Evolutionary conservation across 2,888 invertebrate species (phyloP).

Genomic region (Slavum lentiscoides): DNA sequence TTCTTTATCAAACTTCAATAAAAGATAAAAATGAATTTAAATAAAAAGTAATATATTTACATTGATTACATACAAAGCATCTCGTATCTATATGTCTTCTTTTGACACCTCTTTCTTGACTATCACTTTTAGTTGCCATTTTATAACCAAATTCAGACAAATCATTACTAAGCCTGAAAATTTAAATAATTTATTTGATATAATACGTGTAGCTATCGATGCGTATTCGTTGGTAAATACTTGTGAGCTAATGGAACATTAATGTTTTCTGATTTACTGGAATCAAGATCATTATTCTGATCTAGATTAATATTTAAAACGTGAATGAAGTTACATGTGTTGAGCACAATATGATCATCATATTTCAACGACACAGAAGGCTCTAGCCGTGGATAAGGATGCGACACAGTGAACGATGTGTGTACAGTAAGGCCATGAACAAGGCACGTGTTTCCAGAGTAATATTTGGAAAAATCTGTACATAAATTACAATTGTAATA

Average conservation of each 20-base stretch:
- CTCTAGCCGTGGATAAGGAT: slow-evolving; percentile 77
- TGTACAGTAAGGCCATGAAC: slow-evolving; percentile 90
- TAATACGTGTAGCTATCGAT: not conserved
- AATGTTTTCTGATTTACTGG: slow-evolving; percentile 55
- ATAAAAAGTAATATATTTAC: not conserved
- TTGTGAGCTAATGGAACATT: slow-evolving; percentile 47
- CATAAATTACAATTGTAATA: slow-evolving; percentile 18
- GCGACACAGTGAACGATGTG: slow-evolving; percentile 87
- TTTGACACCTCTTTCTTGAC: slow-evolving; percentile 45
- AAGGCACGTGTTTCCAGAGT: slow-evolving; percentile 70
- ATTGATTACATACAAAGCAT: slow-evolving; percentile 42
- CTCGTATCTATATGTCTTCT: slow-evolving; percentile 38
- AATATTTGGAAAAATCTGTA: slow-evolving; percentile 64
- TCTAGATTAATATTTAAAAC: slow-evolving; percentile 70
- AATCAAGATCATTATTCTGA: slow-evolving; percentile 57
- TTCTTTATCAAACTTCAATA: slow-evolving; percentile 46
- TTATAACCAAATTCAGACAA: slow-evolving; percentile 50
- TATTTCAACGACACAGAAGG: slow-evolving; percentile 61
- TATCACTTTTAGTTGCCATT: slow-evolving; percentile 41
- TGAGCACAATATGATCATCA: slow-evolving; percentile 70
- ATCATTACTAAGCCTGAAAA: slow-evolving; percentile 37
- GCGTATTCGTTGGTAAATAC: slow-evolving; percentile 21
- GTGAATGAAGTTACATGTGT: slow-evolving; percentile 83
- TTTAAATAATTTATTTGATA: slow-evolving; percentile 8
- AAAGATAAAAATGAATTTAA: not conserved